phyloP scores from a whole-genome alignment of 2,797 vertebrate species.

The Arnoldichthys spilopterus region DNA sequence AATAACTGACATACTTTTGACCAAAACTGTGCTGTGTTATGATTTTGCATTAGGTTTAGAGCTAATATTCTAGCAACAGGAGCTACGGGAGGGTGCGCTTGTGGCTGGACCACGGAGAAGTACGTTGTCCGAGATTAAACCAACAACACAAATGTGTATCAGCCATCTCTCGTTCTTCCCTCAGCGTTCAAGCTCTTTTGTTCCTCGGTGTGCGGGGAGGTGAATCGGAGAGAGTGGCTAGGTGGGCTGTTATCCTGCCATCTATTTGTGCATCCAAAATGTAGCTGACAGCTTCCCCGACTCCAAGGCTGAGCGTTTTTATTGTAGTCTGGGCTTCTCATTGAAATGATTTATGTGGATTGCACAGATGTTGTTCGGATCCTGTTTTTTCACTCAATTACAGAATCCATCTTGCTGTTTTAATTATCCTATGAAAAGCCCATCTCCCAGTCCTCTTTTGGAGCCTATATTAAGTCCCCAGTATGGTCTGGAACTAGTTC shows the following conservation, averaged over 20 bases:
- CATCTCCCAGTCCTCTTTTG: constrained; percentile 75
- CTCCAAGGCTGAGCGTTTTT: constrained; percentile 75
- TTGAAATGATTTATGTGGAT: constrained; percentile 83
- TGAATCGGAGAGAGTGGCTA: constrained; percentile 67
- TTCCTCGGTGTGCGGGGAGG: constrained; percentile 44
- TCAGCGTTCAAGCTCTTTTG: background rate
- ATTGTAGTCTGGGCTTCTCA: constrained; percentile 77
- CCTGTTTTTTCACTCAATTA: constrained; percentile 85
- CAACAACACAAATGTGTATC: background rate
- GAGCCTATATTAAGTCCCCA: constrained; percentile 74
- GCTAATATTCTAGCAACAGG: background rate
- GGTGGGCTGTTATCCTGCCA: constrained; percentile 71
- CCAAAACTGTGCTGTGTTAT: too few species aligned
- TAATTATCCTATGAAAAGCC: constrained; percentile 84
- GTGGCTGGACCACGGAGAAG: background rate
- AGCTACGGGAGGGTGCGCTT: background rate
- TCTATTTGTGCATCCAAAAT: constrained; percentile 63
- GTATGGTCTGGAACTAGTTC: constrained; percentile 67
- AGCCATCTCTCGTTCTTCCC: background rate
- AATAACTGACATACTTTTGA: background rate
- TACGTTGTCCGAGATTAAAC: background rate
- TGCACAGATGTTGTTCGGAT: constrained; percentile 85
- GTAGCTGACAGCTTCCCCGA: constrained; percentile 74
- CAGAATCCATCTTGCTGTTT: constrained; percentile 82
- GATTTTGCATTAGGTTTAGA: too few species aligned